Evolutionary conservation across 2,113 vertebrate genomes (phyloP).

Genomic region (Oceanites oceanicus): DNA sequence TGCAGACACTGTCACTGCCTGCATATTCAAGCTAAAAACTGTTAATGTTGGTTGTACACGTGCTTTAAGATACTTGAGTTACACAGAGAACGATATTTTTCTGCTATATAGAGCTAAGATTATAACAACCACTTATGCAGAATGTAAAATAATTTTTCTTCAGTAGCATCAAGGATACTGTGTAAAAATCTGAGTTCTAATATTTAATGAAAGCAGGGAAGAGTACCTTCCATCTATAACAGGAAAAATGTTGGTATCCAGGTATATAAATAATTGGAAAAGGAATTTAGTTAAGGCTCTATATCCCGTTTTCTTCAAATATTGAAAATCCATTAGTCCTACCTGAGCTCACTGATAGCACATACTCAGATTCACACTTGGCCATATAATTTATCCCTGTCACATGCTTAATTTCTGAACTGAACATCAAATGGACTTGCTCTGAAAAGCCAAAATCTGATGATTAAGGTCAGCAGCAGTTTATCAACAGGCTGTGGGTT

Average conservation of each 20-base stretch:
- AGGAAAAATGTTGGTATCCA: background rate
- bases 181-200: background rate
- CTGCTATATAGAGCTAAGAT: background rate
- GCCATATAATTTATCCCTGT: background rate
- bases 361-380: background rate
- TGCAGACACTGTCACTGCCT: background rate
- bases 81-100: background rate
- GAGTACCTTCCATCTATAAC: background rate
- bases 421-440: background rate
- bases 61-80: background rate
- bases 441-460: background rate
- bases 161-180: background rate
- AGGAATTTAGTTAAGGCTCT: background rate
- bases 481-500: background rate
- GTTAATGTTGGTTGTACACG: background rate
- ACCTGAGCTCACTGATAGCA: background rate
- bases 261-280: constrained; percentile 12
- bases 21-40: background rate
- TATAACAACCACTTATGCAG: background rate
- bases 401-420: background rate
- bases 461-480: background rate
- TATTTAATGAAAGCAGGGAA: background rate
- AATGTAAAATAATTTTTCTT: background rate
- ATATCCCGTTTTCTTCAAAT: background rate
- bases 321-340: background rate